These are phyloP conservation scores for Pao palembangensis DNA, from an alignment of 2,113 vertebrate genomes.

Conservation along the genomic window DNA sequence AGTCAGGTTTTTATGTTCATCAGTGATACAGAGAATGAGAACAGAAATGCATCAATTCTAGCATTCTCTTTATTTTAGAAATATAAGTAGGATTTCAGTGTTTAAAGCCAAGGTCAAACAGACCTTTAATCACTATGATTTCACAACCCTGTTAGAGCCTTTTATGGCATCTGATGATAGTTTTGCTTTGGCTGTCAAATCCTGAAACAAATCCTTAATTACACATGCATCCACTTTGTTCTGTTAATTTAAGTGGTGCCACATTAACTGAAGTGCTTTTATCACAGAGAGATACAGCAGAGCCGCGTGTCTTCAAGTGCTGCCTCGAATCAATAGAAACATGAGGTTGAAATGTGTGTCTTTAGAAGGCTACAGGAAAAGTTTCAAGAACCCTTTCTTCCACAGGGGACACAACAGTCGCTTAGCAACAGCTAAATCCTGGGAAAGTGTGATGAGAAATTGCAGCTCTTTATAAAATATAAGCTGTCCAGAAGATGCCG, in stretches of 20 bases:
- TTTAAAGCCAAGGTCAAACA: too few relatives aligned
- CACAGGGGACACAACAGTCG: conserved; percentile 28
- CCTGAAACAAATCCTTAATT: too few relatives aligned
- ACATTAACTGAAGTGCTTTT: background rate
- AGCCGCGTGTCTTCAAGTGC: background rate
- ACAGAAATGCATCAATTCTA: too few relatives aligned
- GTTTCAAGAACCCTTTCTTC: conserved; percentile 2
- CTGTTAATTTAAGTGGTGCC: background rate
- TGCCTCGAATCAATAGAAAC: background rate
- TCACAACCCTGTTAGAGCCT: too few relatives aligned
- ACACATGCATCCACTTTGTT: too few relatives aligned
- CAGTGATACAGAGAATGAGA: too few relatives aligned
- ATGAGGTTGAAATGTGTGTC: conserved; percentile 1
- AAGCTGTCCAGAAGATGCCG: background rate
- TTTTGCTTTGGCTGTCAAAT: too few relatives aligned
- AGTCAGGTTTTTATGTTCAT: too few relatives aligned
- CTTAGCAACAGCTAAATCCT: conserved; percentile 50
- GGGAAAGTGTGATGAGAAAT: conserved; percentile 19
- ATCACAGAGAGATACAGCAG: background rate
- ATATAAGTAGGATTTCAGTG: too few relatives aligned
- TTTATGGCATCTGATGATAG: too few relatives aligned
- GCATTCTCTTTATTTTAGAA: background rate
- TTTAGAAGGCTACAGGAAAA: background rate
- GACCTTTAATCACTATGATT: too few relatives aligned
- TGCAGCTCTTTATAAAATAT: conserved; percentile 12